Conservation (phyloP, 2,888 invertebrate species). For the Tenthredo mesomela region DNA sequence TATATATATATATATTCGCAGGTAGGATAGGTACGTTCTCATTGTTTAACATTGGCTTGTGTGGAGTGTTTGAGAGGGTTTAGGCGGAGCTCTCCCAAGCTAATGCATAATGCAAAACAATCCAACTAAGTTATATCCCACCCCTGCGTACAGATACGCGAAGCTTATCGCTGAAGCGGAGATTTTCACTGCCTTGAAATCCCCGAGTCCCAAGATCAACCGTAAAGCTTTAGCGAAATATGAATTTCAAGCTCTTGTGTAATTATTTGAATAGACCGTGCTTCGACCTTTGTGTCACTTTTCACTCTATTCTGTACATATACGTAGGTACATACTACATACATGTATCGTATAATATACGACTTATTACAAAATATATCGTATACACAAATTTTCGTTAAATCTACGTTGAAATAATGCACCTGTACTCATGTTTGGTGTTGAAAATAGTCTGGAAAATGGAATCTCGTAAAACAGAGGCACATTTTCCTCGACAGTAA, state of each 20-base stretch:
- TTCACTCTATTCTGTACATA: background rate
- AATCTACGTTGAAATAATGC: background rate
- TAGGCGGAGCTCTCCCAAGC: conserved; percentile 44
- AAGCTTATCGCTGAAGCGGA: conserved; percentile 42
- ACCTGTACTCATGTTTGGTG: too few species aligned
- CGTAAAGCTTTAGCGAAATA: conserved; percentile 42
- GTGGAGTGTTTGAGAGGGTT: conserved; percentile 52
- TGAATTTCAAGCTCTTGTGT: conserved; percentile 40
- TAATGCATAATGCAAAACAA: conserved; percentile 53
- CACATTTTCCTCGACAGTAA: conserved; percentile 25
- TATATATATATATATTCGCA: background rate
- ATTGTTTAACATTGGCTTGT: conserved; percentile 51
- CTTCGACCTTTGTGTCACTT: background rate
- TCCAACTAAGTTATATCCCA: conserved; percentile 52
- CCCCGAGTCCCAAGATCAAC: conserved; percentile 32
- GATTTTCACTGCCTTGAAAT: conserved; percentile 34
- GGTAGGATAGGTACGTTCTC: conserved; percentile 1
- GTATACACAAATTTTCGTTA: too few species aligned
- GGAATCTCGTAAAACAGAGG: background rate
- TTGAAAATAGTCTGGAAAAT: background rate
- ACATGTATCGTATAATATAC: background rate
- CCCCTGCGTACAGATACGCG: conserved; percentile 47
- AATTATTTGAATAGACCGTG: background rate
- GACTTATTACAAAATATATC: too few species aligned
- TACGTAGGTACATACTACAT: too few species aligned